Percentiles rank a stretch among this genome's conserved stretches.
These are phyloP conservation scores for Thymelicus sylvestris DNA, from an alignment of 2,888 invertebrate genomes.

Conservation along the genomic window DNA sequence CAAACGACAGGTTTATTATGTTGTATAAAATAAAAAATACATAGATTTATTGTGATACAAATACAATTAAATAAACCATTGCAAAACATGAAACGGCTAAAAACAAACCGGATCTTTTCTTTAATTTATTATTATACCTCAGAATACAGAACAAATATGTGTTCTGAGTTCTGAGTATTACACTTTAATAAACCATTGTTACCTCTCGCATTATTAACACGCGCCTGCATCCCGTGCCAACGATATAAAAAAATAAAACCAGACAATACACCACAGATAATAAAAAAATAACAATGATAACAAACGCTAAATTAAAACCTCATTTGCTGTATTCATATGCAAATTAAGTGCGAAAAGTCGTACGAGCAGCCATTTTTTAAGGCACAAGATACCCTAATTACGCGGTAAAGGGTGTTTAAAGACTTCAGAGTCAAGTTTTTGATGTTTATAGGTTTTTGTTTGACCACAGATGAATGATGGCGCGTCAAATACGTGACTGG, in stretches of 20 bases:
- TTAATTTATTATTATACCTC: constrained; percentile 7
- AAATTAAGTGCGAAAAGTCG: constrained; percentile 42
- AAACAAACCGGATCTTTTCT: constrained; percentile 9
- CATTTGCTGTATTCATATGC: constrained; percentile 54
- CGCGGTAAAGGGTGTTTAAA: constrained; percentile 21
- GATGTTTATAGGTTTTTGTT: constrained; percentile 15
- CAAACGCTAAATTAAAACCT: constrained; percentile 55
- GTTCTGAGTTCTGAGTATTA: background rate
- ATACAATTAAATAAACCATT: background rate
- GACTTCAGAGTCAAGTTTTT: constrained; percentile 1
- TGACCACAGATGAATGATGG: constrained; percentile 20
- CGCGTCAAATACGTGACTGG: constrained; percentile 14
- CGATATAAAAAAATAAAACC: constrained; percentile 18
- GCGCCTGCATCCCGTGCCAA: constrained; percentile 26
- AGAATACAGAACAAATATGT: no score
- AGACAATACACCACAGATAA: constrained; percentile 26
- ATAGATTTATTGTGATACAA: no score
- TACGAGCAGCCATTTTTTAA: constrained; percentile 14
- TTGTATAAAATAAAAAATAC: no score
- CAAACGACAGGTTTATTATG: no score
- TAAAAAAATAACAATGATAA: constrained; percentile 27
- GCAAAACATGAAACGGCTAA: background rate
- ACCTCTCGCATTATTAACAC: constrained; percentile 4
- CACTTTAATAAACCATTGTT: constrained; percentile 27
- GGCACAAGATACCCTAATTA: constrained; percentile 31